phyloP scores from a whole-genome alignment of 2,113 vertebrate genomes.

The Macrotis lagotis region DNA sequence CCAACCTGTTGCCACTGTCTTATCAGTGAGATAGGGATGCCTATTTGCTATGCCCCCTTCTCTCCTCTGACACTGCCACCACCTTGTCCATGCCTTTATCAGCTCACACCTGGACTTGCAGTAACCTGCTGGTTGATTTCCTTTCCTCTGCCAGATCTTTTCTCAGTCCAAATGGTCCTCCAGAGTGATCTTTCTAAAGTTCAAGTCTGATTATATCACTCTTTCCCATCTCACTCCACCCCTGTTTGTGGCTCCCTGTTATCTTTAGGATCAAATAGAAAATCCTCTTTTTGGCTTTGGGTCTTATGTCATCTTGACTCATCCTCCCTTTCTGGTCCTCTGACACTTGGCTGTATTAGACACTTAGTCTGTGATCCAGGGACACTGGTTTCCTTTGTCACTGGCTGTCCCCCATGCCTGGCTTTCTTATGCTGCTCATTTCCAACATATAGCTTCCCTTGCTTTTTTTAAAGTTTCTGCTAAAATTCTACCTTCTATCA shows the following conservation, averaged over 20 bases:
- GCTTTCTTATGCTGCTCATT: neutral
- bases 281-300: neutral
- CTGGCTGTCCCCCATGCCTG: neutral
- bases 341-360: neutral
- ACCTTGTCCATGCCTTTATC: neutral
- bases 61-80: neutral
- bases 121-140: neutral
- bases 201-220: neutral
- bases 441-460: neutral
- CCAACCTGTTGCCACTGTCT: neutral
- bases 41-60: neutral
- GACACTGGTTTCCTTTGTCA: neutral
- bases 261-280: neutral
- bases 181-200: neutral
- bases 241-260: neutral
- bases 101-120: neutral
- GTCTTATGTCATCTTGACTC: neutral
- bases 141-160: neutral
- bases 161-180: neutral
- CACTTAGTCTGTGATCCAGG: neutral
- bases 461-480: neutral
- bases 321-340: neutral
- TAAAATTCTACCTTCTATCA: neutral
- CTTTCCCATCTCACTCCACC: neutral
- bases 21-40: neutral